Evolutionary conservation across 2,113 vertebrate genomes (phyloP), one percentile per base, ranked within the genome.

Genomic region (Pterocles burchelli): DNA sequence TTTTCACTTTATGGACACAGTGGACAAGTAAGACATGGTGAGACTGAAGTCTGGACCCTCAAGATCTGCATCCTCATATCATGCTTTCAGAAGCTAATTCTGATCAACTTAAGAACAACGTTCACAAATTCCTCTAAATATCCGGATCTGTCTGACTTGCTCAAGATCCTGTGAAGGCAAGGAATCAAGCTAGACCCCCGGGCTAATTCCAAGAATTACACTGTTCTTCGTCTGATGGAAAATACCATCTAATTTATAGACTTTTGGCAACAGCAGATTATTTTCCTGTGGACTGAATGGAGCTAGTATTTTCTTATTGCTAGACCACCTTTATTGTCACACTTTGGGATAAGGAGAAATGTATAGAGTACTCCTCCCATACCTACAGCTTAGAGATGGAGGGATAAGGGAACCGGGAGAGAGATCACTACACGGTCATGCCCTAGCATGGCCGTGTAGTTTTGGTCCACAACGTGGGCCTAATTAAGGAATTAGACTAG

Each of bases 401-500:
- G 15, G 33, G 73, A 95, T 94, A 96, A 91, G 22, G 33, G 51
- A 95, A 54, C 52, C 84, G 66, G 73, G 73, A 78, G 21, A 65
- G 57, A 95, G 52, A 92, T 92, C 80, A 85, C 24, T 91, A 43
- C 45, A 88, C 45, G 81, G 81, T 96, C 84, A 70, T 94, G 87
- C 58, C 81, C 54, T 85, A 73, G 89, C 89, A 93, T 62, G 77
- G 91, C 66, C 85, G 17, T 28, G 38, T 21, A 94, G 34, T 46
- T 94, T 87, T 91, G 78, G 87, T 93, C 84, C 95, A 85, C 85
- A 66, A 3, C 29, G n/a, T 85, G 34, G 36, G 51, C 58, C 58
- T 94, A 66, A 96, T 93, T 93, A 96, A 89, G 67, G n/a, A 88
- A 91, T 89, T 82, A 89, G 46, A 72, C 52, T 82, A 91, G 17